Conservation (phyloP, 37 sponge, comb jelly and placozoan genomes). For the Hexactinellida sp. region DNA sequence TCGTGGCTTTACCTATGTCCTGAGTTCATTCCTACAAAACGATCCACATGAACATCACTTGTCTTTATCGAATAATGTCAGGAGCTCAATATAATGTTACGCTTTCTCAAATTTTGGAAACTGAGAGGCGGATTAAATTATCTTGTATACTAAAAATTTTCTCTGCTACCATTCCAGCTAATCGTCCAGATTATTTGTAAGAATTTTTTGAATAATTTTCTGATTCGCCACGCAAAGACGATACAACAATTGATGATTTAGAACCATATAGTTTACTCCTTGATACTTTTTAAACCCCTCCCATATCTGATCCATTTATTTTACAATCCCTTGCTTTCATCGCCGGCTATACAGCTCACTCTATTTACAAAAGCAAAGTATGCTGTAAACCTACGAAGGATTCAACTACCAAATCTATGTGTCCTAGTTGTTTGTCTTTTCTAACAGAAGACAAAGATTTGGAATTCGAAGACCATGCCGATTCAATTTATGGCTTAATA, state of each 20-base stretch:
- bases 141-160: conserved; percentile 7
- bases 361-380: conserved; percentile 17
- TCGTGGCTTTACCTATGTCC: conserved; percentile 17
- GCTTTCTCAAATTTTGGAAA: conserved; percentile 17
- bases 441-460: conserved; percentile 15
- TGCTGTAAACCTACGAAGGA: not conserved
- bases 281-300: conserved; percentile 11
- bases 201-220: not conserved
- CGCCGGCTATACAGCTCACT: conserved; percentile 9
- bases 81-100: not conserved
- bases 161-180: conserved; percentile 16
- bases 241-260: conserved; percentile 7
- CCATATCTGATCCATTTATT: not conserved
- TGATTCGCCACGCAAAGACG: not conserved
- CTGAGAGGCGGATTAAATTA: conserved; percentile 14
- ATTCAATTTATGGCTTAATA: not conserved
- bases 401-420: conserved; percentile 16
- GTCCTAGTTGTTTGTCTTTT: conserved; percentile 16
- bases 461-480: not conserved
- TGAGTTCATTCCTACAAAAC: conserved; percentile 12
- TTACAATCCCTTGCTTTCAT: conserved; percentile 7
- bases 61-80: conserved; percentile 15
- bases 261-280: conserved; percentile 14
- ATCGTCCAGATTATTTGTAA: conserved; percentile 4
- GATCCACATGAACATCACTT: conserved; percentile 13